Evolutionary conservation across 2,113 vertebrate genomes (phyloP), one percentile per base, ranked within the genome.

Genomic region (Lepisosteus osseus): DNA sequence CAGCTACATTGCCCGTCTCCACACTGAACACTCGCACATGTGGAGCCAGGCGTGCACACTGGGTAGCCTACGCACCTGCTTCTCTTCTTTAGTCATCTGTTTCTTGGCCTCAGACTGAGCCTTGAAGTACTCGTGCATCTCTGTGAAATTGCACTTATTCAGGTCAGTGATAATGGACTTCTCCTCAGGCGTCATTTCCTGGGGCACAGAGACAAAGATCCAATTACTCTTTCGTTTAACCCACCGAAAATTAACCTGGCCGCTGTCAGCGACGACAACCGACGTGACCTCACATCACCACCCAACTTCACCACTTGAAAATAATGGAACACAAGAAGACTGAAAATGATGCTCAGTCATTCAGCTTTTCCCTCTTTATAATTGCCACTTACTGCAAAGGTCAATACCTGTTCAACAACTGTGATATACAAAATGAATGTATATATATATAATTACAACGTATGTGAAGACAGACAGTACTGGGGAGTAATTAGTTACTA

Each of bases 171-270:
- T 93, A 70, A 86, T 87, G 74, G 92, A 92, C 85, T 95, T 97
- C 82, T 99, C 97, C 77, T 97, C 96, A 69, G 93, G 79, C 57
- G 91, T 95, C 96, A 99, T 99, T 94, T 99, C 96, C 97, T 99
- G 81, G 73, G 81, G 12, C 61, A 80, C 66, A 84, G 78, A 73
- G 44, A 74, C 74, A 77, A 62, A n/a, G 54, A 57, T 1, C 59
- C 55, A 59, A 45, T 44, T 43, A 41, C 44, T 11, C 62, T 29
- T 56, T 6, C 4, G 14, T 42, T 47, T 61, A 55, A 5, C 12
- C 40, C 67, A 68, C 47, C 17, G 15, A 9, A 7, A 3, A 8
- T 51, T 68, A 7, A 14, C n/a, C 29, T 29, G 56, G 7, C 56
- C 56, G 13, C 56, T 59, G 11, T 59, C 11, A 29, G 29, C 29